A percentile compares a stretch with the other conserved stretches of the same genome.
phyloP scores from a whole-genome alignment of 2,113 vertebrate genomes.

The Steatornis caripensis region DNA sequence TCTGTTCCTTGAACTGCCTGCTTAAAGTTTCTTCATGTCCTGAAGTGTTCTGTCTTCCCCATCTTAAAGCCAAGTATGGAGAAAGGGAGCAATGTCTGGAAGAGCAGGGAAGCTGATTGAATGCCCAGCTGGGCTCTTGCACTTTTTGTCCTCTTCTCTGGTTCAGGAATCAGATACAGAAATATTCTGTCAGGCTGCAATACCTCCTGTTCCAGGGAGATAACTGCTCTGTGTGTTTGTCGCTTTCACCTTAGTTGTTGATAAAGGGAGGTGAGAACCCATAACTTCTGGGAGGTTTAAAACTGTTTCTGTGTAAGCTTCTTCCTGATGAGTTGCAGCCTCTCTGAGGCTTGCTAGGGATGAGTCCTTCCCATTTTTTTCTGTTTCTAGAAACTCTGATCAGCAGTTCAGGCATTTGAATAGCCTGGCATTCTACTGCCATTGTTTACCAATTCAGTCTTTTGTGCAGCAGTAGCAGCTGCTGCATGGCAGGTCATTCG shows the following conservation, averaged over 20 bases:
- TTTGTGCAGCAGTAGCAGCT: neutral
- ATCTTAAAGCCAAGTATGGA: neutral
- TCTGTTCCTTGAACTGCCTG: neutral
- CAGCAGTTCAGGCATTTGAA: neutral
- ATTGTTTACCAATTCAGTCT: neutral
- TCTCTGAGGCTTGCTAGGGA: neutral
- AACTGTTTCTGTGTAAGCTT: neutral
- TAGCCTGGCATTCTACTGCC: neutral
- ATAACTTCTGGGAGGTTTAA: neutral
- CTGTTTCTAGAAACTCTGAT: neutral
- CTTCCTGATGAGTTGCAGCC: neutral
- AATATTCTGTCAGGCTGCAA: neutral
- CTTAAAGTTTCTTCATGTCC: neutral
- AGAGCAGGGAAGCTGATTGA: neutral
- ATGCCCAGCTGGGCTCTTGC: neutral
- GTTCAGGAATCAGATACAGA: neutral
- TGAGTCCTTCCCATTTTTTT: neutral
- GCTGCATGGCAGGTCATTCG: neutral
- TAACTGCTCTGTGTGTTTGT: neutral
- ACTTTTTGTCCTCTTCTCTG: neutral
- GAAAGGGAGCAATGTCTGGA: neutral
- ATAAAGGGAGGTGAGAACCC: neutral
- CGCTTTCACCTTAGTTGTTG: neutral
- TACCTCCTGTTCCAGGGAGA: accelerated
- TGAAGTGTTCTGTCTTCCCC: neutral